Conservation (phyloP, 1,140 invertebrate species). For the Metopolophium dirhodum region DNA sequence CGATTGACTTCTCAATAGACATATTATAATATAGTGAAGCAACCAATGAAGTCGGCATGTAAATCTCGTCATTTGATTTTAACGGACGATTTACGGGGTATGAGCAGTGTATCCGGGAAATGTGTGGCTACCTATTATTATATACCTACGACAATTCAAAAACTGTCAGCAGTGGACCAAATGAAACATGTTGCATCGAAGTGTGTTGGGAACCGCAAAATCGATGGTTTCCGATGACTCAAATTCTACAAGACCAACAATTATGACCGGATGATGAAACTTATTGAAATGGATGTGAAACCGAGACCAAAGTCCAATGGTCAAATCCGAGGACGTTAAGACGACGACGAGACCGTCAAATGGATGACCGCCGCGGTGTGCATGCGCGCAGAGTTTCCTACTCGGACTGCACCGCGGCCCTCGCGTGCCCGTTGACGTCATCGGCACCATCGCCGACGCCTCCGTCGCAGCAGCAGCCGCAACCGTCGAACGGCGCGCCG, state of each 20-base stretch:
- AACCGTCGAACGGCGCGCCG: background rate
- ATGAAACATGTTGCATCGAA: background rate
- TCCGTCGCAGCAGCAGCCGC: background rate
- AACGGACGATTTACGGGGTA: too few species aligned
- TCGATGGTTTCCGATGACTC: background rate
- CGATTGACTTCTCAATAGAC: too few species aligned
- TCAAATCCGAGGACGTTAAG: background rate
- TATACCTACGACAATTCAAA: too few species aligned
- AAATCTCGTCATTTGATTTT: too few species aligned
- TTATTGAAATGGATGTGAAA: background rate
- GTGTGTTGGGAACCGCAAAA: background rate
- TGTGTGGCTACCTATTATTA: too few species aligned
- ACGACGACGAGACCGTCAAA: background rate
- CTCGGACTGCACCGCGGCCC: background rate
- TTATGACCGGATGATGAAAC: background rate
- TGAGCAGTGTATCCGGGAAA: too few species aligned
- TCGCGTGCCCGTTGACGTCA: background rate
- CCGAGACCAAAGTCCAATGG: background rate
- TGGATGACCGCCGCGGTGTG: background rate
- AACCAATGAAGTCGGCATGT: too few species aligned
- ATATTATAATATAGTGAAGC: too few species aligned
- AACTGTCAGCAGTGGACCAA: too few species aligned
- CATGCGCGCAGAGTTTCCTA: background rate
- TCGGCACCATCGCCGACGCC: background rate
- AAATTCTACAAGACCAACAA: background rate